Base-by-base conservation (phyloP, 2,113 vertebrate genomes). In the Gasterosteus aculeatus region DNA sequence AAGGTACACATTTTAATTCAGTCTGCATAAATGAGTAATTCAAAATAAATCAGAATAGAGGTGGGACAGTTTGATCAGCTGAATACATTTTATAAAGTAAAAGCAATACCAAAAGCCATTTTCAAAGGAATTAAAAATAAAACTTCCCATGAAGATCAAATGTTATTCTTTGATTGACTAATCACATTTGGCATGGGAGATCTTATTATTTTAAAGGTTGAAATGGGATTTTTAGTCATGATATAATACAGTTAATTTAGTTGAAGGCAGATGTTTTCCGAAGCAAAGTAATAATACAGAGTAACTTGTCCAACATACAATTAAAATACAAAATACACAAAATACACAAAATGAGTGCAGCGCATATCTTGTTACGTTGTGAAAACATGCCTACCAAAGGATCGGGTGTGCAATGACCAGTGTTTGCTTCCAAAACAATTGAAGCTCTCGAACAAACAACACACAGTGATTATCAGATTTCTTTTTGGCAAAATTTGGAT, bases 381-480 rank as follows among this genome's bases (percentile, higher is more conserved):
- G 47, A 69, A 75, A 82, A 73, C 72, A 72, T 69, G 74, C 60
- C 79, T 85, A 82, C 64, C 59, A 69, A 83, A 85, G 75, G 22
- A 85, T 74, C 29, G 44, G 72, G 63, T 78, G 19, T 69, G 71
- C 57, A 75, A 81, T 49, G 68, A 80, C 65, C 33, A 5, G 39
- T 38, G 44, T 66, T 54, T 42, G 47, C 59, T 69, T 78, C n/a
- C 38, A 64, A 78, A 63, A 41, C 5, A 51, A 75, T 81, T 62
- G 72, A 64, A 75, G 62, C 44, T 56, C 66, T 26, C 68, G 72
- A 81, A 81, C 64, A 77, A 49, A 56, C 64, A 59, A 42, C 29
- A 18, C 11, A 2, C 31, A 61, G 60, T 61, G 60, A 79, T 87
- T 84, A 90, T 84, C 54, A 67, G 64, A 74, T 83, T 84, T 73